Base-by-base conservation (phyloP, 2,888 invertebrate species). In the Baronia brevicornis region DNA sequence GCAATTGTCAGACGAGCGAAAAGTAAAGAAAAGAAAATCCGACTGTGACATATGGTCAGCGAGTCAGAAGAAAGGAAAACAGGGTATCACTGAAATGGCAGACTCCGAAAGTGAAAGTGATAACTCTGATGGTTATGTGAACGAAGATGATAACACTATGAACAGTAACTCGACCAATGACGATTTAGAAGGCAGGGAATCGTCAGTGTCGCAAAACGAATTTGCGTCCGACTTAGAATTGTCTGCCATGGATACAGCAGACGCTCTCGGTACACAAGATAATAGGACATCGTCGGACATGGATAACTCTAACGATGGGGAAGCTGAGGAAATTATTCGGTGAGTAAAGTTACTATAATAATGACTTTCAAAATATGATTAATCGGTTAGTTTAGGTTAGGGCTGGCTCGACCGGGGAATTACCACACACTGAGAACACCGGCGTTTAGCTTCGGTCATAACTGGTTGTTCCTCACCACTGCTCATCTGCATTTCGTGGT, bases 221-320 rank as follows among this genome's bases (percentile, higher is more conserved):
- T 87, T 88, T 63, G 84, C 86, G 4, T 88, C 88, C 1, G 89
- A 89, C 47, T 50, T 89, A 32, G 90, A 90, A 45, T 70, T 90
- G 26, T 88, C 89, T 0, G 88, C 79, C 4, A 72, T 90, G 51
- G 90, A 90, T 47, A 79, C 88, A 0, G 71, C 85, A 0, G 90
- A 90, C 38, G 77, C 88, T 1, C 45, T 87, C 2, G 75, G 73
- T 0, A 68, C 63, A 3, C 86, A 84, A 2, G 84, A 82, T 32
- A 65, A 70, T 20, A 63, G 79, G 17, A 55, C 61, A 3, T 69
- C 68, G 2, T 87, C 87, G 0, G 90, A 90, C 48, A 87, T 88
- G 63, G 90, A 89, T 43, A 78, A 87, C 38, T 85, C 84, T 1
- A 87, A 86, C 37, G 85, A 87, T 47, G 86, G 87, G 33, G 89